Conservation (phyloP, 2,113 vertebrate genomes). For the Oxyruncus cristatus region DNA sequence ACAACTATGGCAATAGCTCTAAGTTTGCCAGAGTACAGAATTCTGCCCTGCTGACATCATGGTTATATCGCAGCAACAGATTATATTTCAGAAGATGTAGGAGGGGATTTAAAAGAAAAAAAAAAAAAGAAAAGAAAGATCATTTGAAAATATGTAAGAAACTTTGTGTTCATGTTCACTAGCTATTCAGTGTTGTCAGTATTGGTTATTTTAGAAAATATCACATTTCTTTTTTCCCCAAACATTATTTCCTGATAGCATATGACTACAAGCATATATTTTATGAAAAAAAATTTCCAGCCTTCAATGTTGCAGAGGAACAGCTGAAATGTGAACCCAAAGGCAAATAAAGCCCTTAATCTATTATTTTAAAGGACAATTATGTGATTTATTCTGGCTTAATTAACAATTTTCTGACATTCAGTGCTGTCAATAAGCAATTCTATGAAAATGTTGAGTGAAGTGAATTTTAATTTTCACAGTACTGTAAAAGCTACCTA, state of each 20-base stretch:
- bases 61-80: neutral
- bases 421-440: neutral
- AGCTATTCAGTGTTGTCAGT: neutral
- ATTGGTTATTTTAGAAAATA: neutral
- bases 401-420: neutral
- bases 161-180: neutral
- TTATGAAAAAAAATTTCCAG: neutral
- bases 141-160: neutral
- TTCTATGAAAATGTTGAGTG: neutral
- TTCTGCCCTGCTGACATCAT: neutral
- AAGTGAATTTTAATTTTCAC: neutral
- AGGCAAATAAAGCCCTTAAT: neutral
- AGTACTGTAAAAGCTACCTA: neutral
- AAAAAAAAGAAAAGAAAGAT: neutral
- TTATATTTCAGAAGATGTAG: constrained; percentile 10
- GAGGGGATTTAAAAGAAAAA: neutral
- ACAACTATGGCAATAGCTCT: neutral
- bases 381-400: neutral
- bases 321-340: neutral
- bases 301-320: neutral
- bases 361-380: neutral
- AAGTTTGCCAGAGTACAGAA: neutral
- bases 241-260: neutral
- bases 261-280: neutral
- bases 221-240: neutral